Percentiles rank a stretch among this genome's conserved stretches.
These are phyloP conservation scores for Myotis vivesi DNA, from an alignment of 2,797 vertebrate species.

Conservation along the genomic window DNA sequence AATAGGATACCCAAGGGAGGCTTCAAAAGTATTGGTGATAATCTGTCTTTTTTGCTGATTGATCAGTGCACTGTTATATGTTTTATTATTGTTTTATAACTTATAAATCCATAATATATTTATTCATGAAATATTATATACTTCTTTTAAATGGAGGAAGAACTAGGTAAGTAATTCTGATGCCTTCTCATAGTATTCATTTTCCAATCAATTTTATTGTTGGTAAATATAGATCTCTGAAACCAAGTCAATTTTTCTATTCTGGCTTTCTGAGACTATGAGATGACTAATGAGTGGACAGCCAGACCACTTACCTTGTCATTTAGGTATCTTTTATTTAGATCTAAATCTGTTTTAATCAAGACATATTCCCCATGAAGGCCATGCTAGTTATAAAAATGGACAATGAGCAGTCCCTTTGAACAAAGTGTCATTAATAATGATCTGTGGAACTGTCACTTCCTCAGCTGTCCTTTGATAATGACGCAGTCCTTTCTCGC, in stretches of 20 bases:
- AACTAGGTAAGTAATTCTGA: background rate
- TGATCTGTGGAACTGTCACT: slow-evolving; percentile 42
- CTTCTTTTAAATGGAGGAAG: background rate
- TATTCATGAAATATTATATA: background rate
- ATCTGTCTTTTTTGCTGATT: background rate
- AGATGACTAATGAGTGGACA: background rate
- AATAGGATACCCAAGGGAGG: background rate
- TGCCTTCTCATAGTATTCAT: background rate
- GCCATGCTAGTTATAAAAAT: slow-evolving; percentile 16
- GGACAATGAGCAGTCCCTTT: slow-evolving; percentile 55
- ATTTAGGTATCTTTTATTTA: slow-evolving; percentile 52
- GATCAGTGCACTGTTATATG: background rate
- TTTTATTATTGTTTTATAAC: background rate
- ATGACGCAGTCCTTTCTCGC: slow-evolving; percentile 63
- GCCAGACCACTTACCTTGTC: background rate
- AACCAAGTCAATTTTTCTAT: background rate
- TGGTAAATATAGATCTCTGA: background rate
- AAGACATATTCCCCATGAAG: slow-evolving; percentile 56
- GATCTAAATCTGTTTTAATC: slow-evolving; percentile 71
- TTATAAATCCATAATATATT: background rate
- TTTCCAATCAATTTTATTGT: background rate
- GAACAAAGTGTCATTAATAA: slow-evolving; percentile 60
- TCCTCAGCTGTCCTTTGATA: slow-evolving; percentile 66
- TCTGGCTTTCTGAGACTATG: background rate
- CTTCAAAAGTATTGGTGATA: background rate